Base-by-base conservation (phyloP, 2,888 invertebrate species). In the Anorthoa munda region DNA sequence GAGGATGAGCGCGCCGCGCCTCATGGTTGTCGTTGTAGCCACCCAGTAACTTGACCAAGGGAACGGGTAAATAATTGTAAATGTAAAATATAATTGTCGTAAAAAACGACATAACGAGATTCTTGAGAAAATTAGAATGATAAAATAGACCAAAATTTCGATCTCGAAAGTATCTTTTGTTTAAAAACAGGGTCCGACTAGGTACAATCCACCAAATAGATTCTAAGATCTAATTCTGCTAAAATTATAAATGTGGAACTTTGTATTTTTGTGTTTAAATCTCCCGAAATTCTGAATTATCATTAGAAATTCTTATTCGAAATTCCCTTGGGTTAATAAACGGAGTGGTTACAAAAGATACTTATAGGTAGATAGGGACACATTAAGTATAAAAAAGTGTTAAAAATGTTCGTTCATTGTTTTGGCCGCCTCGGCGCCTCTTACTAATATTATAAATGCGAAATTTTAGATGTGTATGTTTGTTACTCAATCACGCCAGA, bases 381-480 rank as follows among this genome's bases (percentile, higher is more conserved):
- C 21, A n/a, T 23, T 13, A 46, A 18, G 45, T 18, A 46, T 1
- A 56, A 2, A 21, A 18, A 56, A 39, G 15, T 21, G 48, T 39
- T 48, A 26, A 26, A n/a, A n/a, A n/a, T n/a, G n/a, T n/a, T n/a
- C n/a, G n/a, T n/a, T n/a, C n/a, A n/a, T n/a, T n/a, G n/a, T n/a
- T n/a, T n/a, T n/a, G n/a, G n/a, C n/a, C n/a, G n/a, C n/a, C n/a
- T n/a, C n/a, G n/a, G n/a, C n/a, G n/a, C n/a, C n/a, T n/a, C n/a
- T n/a, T 26, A 26, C 26, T 26, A 26, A 26, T 26, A 26, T 26
- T 26, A 26, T 26, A 26, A 26, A 26, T n/a, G n/a, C n/a, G n/a
- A n/a, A n/a, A n/a, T n/a, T n/a, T n/a, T n/a, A n/a, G n/a, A n/a
- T 26, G 26, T 26, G 4, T 26, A 26, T 59, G 45, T 66, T 73